Evolutionary conservation across 2,797 vertebrate genomes (phyloP).

Genomic region (Cheirogaleus major): DNA sequence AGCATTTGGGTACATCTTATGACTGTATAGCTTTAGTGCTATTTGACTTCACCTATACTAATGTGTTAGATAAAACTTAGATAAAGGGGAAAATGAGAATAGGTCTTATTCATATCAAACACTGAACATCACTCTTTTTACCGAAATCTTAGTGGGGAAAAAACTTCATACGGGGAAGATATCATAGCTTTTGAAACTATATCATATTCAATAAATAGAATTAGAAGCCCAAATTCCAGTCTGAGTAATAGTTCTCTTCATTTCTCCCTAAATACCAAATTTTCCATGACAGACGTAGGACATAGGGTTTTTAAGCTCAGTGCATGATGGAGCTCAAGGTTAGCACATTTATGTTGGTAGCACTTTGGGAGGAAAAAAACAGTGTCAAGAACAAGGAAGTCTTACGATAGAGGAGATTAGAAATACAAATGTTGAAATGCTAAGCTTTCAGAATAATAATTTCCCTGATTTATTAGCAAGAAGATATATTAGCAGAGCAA

Average conservation of each 20-base stretch:
- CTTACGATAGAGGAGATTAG: slow-evolving; percentile 66
- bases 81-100: slow-evolving; percentile 22
- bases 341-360: not conserved
- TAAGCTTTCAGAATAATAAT: slow-evolving; percentile 70
- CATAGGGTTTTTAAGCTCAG: slow-evolving; percentile 62
- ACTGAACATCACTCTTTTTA: not conserved
- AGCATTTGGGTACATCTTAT: not conserved
- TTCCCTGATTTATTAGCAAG: slow-evolving; percentile 75
- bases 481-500: slow-evolving; percentile 65
- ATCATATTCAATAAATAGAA: not conserved
- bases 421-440: slow-evolving; percentile 68
- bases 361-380: slow-evolving; percentile 51
- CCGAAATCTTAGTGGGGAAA: not conserved
- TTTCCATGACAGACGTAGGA: slow-evolving; percentile 19
- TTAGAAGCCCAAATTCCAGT: not conserved
- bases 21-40: not conserved
- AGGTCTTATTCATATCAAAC: not conserved
- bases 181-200: not conserved
- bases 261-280: slow-evolving; percentile 23
- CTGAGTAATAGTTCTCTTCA: not conserved
- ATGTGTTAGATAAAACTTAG: not conserved
- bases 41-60: not conserved
- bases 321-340: not conserved
- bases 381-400: slow-evolving; percentile 72
- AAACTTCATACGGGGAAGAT: not conserved